phyloP scores from a whole-genome alignment of 2,888 invertebrate species.

The Lasioglossum zephyrum region DNA sequence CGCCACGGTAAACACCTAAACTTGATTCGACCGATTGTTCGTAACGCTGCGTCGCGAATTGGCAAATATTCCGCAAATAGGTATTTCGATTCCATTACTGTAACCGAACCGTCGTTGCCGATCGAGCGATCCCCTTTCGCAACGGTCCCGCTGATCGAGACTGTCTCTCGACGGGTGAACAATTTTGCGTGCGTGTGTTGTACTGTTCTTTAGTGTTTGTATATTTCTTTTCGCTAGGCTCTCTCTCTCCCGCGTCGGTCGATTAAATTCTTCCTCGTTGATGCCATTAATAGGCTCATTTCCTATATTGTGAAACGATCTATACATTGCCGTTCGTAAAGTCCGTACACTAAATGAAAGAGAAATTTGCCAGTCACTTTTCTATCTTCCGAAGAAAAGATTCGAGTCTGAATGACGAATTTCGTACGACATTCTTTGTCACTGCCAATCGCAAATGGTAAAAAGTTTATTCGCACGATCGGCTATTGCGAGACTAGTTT shows the following conservation, averaged over 20 bases:
- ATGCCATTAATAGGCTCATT: constrained; percentile 34
- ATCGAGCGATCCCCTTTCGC: constrained; percentile 16
- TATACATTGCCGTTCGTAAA: background rate
- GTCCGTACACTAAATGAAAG: background rate
- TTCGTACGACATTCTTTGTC: background rate
- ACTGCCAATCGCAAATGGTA: background rate
- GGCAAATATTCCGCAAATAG: constrained; percentile 16
- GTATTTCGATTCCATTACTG: constrained; percentile 13
- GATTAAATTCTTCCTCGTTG: constrained; percentile 21
- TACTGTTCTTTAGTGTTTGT: background rate
- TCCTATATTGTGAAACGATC: constrained; percentile 30
- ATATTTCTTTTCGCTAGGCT: constrained; percentile 18
- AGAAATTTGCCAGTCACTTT: background rate
- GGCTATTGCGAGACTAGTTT: background rate
- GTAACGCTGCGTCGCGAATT: constrained; percentile 3
- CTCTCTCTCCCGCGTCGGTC: constrained; percentile 18
- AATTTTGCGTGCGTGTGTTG: background rate
- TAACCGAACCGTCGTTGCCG: constrained; percentile 14
- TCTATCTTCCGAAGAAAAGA: background rate
- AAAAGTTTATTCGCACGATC: background rate
- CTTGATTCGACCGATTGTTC: constrained; percentile 43
- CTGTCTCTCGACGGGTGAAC: constrained; percentile 14
- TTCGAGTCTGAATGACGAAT: background rate
- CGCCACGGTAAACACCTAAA: constrained; percentile 37
- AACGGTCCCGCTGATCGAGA: constrained; percentile 5